Evolutionary conservation across 2,888 invertebrate species (phyloP).

Genomic region (Craniophora ligustri): DNA sequence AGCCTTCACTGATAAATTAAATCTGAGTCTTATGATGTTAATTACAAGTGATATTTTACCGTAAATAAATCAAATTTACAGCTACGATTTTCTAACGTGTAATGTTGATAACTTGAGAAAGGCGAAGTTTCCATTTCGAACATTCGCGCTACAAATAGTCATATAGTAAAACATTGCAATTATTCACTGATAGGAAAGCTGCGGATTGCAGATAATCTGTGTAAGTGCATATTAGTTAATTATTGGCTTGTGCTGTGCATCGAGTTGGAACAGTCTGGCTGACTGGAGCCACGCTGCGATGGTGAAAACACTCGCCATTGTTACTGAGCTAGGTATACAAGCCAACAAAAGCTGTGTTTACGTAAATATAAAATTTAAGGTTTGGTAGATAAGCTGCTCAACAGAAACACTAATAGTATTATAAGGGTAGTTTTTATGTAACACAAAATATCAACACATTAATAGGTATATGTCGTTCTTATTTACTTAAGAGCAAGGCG

Average conservation of each 20-base stretch:
- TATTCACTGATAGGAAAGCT: constrained; percentile 57
- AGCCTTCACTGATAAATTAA: too few species aligned
- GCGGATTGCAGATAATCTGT: constrained; percentile 47
- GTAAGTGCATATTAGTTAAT: constrained; percentile 57
- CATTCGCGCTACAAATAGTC: constrained; percentile 20
- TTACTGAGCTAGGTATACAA: constrained; percentile 19
- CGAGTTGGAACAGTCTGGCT: constrained; percentile 75
- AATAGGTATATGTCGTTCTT: too few species aligned
- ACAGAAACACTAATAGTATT: too few species aligned
- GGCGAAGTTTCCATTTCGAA: constrained; percentile 10
- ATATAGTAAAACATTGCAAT: constrained; percentile 37
- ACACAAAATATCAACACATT: too few species aligned
- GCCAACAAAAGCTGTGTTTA: too few species aligned
- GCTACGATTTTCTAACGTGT: not conserved
- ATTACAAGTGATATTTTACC: not conserved
- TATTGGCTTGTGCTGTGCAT: constrained; percentile 63
- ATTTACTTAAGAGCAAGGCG: too few species aligned
- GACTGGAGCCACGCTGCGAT: constrained; percentile 58
- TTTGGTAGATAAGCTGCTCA: too few species aligned
- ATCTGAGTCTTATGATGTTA: too few species aligned
- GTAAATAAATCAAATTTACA: not conserved
- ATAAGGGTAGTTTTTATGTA: too few species aligned
- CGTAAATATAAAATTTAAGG: too few species aligned
- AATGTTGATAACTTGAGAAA: constrained; percentile 12
- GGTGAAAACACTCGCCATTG: constrained; percentile 73